Conservation (phyloP, 2,113 vertebrate species). For the Malurus alboscapulatus region DNA sequence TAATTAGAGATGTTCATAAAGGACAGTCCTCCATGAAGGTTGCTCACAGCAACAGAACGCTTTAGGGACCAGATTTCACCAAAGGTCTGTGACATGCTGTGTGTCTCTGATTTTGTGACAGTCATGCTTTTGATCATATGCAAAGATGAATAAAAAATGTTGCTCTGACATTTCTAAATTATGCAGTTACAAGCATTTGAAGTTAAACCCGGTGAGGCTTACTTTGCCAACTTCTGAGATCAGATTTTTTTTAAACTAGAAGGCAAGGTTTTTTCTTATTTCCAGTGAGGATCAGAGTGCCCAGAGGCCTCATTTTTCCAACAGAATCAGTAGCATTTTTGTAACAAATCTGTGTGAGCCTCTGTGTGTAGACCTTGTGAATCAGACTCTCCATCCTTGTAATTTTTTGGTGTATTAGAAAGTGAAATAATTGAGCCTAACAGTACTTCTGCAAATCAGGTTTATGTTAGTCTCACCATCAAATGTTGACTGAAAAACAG, state of each 20-base stretch:
- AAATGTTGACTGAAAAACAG: neutral
- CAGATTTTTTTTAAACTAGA: neutral
- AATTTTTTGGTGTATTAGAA: neutral
- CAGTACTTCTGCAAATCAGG: neutral
- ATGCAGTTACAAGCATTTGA: slow-evolving; percentile 21
- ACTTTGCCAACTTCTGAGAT: slow-evolving; percentile 10
- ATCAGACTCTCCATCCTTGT: neutral
- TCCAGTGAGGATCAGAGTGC: neutral
- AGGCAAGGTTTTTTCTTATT: neutral
- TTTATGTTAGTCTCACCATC: neutral
- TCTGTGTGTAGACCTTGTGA: neutral
- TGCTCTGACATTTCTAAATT: slow-evolving; percentile 15
- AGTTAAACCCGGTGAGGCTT: slow-evolving; percentile 7
- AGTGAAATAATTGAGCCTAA: neutral
- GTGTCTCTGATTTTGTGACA: slow-evolving; percentile 4
- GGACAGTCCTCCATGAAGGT: neutral
- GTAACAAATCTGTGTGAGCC: neutral
- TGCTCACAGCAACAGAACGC: neutral
- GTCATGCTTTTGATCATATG: slow-evolving; percentile 3
- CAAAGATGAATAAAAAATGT: slow-evolving; percentile 7
- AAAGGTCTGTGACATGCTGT: neutral
- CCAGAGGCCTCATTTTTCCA: neutral
- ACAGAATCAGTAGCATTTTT: neutral
- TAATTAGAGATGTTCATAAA: neutral
- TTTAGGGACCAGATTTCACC: neutral